A percentile compares a stretch with the other conserved stretches of the same genome.
Conservation (phyloP, 2,113 vertebrate genomes). For the Saguinus midas region DNA sequence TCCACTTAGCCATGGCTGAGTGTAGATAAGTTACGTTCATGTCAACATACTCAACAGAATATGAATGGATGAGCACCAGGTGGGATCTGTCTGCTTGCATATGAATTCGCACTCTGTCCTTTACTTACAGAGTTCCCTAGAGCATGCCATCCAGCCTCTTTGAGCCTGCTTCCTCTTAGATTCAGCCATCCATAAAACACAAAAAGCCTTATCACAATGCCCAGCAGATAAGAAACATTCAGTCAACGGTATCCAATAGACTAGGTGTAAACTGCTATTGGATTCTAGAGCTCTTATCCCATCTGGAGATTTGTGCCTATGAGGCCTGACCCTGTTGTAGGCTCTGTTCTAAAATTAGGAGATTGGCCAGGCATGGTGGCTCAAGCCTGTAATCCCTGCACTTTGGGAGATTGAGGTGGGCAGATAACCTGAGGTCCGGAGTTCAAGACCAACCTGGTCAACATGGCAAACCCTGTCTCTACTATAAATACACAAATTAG, state of each 20-base stretch:
- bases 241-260: neutral
- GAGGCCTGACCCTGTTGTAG: neutral
- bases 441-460: no score
- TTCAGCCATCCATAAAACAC: neutral
- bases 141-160: neutral
- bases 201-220: neutral
- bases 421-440: no score
- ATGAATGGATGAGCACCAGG: neutral
- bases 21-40: neutral
- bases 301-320: neutral
- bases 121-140: neutral
- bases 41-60: rapidly evolving
- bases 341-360: neutral
- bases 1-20: neutral
- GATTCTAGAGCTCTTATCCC: neutral
- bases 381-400: no score
- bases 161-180: neutral
- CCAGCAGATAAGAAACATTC: neutral
- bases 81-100: neutral
- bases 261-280: neutral
- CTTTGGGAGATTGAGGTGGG: no score
- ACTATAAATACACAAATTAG: no score
- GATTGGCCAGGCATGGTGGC: no score
- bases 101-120: neutral
- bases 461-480: no score